phyloP scores from a whole-genome alignment of 2,113 vertebrate genomes.

The Alligator mississippiensis region DNA sequence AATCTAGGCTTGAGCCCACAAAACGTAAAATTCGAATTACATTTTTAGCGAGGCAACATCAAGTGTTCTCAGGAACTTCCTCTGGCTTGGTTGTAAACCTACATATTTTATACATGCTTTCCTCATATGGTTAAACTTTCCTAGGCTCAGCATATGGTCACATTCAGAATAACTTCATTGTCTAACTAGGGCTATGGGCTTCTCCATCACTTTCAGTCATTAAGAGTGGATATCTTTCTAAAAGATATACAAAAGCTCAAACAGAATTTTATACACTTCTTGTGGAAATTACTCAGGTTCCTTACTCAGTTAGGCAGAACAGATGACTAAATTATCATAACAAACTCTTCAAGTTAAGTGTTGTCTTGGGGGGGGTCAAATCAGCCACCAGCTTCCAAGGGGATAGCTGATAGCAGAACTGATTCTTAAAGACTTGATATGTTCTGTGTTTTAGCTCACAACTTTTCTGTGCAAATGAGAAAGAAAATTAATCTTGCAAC shows the following conservation, averaged over 20 bases:
- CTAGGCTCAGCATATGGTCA: not conserved
- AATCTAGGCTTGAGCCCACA: not conserved
- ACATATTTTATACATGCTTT: not conserved
- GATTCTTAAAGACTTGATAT: not conserved
- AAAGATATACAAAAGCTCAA: not conserved
- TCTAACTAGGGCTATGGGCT: rapidly evolving
- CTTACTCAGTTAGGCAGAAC: not conserved
- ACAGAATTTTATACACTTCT: not conserved
- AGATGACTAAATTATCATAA: not conserved
- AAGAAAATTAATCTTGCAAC: not conserved
- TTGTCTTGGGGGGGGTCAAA: not conserved
- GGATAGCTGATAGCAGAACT: not conserved
- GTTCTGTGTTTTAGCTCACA: conserved; percentile 1
- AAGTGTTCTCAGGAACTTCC: not conserved
- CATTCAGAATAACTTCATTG: not conserved
- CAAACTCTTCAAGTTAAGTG: conserved; percentile 8
- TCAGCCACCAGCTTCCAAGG: not conserved
- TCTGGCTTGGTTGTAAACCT: conserved; percentile 4
- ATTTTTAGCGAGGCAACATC: not conserved
- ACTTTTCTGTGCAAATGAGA: not conserved
- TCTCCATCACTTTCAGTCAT: not conserved
- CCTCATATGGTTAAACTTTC: not conserved
- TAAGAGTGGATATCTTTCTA: not conserved
- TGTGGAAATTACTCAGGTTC: not conserved
- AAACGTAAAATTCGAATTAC: conserved; percentile 6